Base-by-base conservation (phyloP, 1,140 invertebrate genomes). In the Charaxes varanes region DNA sequence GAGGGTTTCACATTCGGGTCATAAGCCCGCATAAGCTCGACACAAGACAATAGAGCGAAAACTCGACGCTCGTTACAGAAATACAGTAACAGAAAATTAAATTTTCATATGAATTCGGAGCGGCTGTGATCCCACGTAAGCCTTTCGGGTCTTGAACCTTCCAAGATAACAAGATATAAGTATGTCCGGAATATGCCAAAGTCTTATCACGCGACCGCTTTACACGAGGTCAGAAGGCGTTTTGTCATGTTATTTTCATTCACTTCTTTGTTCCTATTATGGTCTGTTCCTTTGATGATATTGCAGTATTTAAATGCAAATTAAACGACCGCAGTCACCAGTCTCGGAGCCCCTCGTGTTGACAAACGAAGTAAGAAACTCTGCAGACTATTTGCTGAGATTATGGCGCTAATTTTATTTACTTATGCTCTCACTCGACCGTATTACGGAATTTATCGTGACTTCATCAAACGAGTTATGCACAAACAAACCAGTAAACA, bases 51-150 rank as follows among this genome's bases (percentile, higher is more conserved):
- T 70, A 61, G 68, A 67, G 57, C 50, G 65, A 62, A 65, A 71
- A 66, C 65, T 68, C 62, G 16, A 40, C 58, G 61, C 57, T 61
- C 48, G 60, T 74, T 74, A 62, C 54, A 58, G 72, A 66, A 65
- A 70, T 72, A 72, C 64, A 63, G 62, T 64, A 65, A 68, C 65
- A 62, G 62, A 73, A 77, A 68, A 77, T 79, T 74, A 69, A 77
- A 76, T 81, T 74, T 79, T 79, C 67, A 69, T 74, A 78, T 69
- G 68, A 72, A 69, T 77, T 66, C 56, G 22, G 52, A 56, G 58
- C 49, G 40, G 55, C 43, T 51, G 58, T 71, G 58, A 78, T 78
- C 71, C 67, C 55, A 69, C 61, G 62, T 71, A 74, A 76, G 70
- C 63, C 59, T 69, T 69, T 64, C 47, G 56, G 58, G 52, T 49